Evolutionary conservation across 2,888 invertebrate genomes (phyloP).

Genomic region (Aplocera efformata): DNA sequence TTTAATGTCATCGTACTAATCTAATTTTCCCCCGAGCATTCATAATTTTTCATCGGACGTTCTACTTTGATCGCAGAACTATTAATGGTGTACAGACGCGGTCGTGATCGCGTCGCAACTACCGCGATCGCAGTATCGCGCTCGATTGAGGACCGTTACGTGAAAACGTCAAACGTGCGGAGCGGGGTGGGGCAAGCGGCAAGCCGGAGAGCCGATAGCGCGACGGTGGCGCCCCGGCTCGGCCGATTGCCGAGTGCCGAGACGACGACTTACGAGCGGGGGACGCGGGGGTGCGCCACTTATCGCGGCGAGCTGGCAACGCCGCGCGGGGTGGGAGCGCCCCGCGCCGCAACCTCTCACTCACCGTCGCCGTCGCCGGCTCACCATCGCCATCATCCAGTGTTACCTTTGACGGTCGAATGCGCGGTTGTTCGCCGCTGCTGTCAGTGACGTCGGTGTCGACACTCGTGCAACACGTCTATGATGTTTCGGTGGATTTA

Average conservation of each 20-base stretch:
- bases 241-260: constrained; percentile 71
- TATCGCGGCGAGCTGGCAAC: constrained; percentile 79
- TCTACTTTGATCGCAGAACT: constrained; percentile 48
- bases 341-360: constrained; percentile 81
- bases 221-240: constrained; percentile 73
- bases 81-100: constrained; percentile 49
- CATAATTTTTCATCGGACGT: constrained; percentile 33
- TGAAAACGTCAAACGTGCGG: constrained; percentile 73
- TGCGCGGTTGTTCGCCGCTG: constrained; percentile 74
- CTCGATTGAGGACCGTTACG: constrained; percentile 81
- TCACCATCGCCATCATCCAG: constrained; percentile 76
- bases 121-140: constrained; percentile 73
- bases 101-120: constrained; percentile 59
- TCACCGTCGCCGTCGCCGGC: constrained; percentile 81
- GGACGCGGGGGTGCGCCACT: constrained; percentile 79
- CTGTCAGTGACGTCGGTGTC: constrained; percentile 77
- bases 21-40: constrained; percentile 23
- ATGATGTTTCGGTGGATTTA: constrained; percentile 76
- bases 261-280: constrained; percentile 71
- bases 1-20: constrained; percentile 23
- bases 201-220: constrained; percentile 50
- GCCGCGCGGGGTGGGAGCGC: constrained; percentile 77
- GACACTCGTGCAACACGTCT: constrained; percentile 79
- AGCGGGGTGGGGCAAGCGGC: constrained; percentile 64
- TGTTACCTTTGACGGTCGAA: constrained; percentile 83